Percentiles rank a stretch among this genome's conserved stretches.
These are phyloP conservation scores for Epirrhoe tristata DNA, from an alignment of 2,888 invertebrate genomes.

Conservation along the genomic window DNA sequence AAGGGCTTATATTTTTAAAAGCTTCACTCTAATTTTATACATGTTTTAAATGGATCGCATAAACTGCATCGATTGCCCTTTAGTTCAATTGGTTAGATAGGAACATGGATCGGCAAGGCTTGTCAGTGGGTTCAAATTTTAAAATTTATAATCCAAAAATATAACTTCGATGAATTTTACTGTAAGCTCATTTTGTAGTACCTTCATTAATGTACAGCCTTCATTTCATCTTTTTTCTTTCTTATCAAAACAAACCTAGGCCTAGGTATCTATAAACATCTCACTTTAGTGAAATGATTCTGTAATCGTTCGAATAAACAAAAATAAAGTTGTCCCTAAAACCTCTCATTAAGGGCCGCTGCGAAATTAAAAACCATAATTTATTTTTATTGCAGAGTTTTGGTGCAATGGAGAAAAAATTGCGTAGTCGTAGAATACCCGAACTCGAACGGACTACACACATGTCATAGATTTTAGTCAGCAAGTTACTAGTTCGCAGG, in stretches of 20 bases:
- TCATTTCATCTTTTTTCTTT: not conserved
- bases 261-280: not conserved
- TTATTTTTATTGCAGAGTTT: slow-evolving; percentile 73
- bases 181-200: no score
- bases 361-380: slow-evolving; percentile 79
- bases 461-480: not conserved
- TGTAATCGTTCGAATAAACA: slow-evolving; percentile 34
- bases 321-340: slow-evolving; percentile 39
- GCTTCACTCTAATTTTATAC: no score
- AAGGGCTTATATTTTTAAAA: no score
- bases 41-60: no score
- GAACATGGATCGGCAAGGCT: no score
- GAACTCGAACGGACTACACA: slow-evolving; percentile 26
- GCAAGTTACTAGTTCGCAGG: not conserved
- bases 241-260: not conserved
- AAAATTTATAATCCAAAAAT: no score
- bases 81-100: no score
- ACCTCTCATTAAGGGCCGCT: slow-evolving; percentile 40
- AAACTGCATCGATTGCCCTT: no score
- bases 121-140: no score
- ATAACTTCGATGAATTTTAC: no score
- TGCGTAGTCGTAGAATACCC: slow-evolving; percentile 53
- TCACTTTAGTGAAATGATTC: slow-evolving; percentile 3
- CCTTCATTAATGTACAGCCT: not conserved
- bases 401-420: slow-evolving; percentile 56